These are phyloP conservation scores for Amphiprion ocellaris DNA, from an alignment of 2,113 vertebrate genomes.

Conservation along the genomic window DNA sequence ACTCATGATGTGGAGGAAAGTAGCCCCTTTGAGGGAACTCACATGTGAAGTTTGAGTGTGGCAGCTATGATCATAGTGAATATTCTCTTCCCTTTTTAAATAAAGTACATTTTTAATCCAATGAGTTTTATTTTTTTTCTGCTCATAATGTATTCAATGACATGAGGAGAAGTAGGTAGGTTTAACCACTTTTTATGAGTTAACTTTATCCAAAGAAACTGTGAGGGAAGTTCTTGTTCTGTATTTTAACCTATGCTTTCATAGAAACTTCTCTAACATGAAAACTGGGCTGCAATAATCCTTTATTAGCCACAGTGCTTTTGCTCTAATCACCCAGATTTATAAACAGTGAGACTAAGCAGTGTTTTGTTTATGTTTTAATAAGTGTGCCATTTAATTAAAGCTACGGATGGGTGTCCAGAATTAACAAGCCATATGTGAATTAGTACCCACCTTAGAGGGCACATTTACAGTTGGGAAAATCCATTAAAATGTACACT, in stretches of 20 bases:
- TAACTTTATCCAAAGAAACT: not conserved
- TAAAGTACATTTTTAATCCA: not conserved
- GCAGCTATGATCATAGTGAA: constrained; percentile 12
- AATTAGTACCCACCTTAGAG: not conserved
- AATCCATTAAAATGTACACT: constrained; percentile 6
- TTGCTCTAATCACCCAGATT: constrained; percentile 47
- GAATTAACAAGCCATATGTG: constrained; percentile 21
- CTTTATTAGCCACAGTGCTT: constrained; percentile 35
- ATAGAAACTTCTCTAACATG: not conserved
- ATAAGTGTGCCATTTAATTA: constrained; percentile 58
- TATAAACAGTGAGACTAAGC: constrained; percentile 17
- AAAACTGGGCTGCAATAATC: constrained; percentile 26
- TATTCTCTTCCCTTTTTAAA: constrained; percentile 10
- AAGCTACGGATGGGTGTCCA: constrained; percentile 38
- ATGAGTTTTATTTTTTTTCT: not conserved
- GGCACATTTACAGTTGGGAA: constrained; percentile 1
- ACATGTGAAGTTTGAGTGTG: constrained; percentile 28
- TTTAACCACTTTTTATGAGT: not conserved
- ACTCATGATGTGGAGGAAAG: constrained; percentile 21
- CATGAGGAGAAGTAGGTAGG: too few species aligned
- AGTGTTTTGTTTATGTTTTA: constrained; percentile 20
- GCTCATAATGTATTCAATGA: not conserved
- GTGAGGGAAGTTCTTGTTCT: not conserved
- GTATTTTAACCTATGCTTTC: not conserved
- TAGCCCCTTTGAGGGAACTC: constrained; percentile 4